A percentile compares a stretch with the other conserved stretches of the same genome.
These are phyloP conservation scores for Hydrocynus forskahlii DNA, from an alignment of 2,797 vertebrate genomes.

Conservation along the genomic window DNA sequence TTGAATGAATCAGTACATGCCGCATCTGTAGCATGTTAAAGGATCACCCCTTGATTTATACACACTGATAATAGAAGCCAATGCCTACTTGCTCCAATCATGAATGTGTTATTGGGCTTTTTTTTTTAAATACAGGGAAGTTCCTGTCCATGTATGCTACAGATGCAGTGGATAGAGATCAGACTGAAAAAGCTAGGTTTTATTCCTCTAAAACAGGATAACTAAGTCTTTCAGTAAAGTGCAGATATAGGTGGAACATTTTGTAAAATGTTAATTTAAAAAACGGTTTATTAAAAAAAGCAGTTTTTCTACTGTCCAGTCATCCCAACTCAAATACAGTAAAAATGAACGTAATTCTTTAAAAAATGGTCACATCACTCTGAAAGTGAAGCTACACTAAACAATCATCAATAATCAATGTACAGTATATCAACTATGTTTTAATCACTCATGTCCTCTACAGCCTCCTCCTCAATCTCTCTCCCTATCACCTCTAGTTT, in stretches of 20 bases:
- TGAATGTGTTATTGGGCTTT: not conserved
- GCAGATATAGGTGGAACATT: constrained; percentile 4
- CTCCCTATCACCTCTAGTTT: constrained; percentile 78
- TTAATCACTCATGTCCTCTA: constrained; percentile 68
- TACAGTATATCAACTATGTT: not conserved
- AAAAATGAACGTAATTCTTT: not conserved
- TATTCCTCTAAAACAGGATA: not conserved
- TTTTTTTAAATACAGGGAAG: not conserved
- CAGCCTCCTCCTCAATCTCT: constrained; percentile 64
- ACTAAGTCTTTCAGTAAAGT: constrained; percentile 20
- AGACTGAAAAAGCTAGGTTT: not conserved
- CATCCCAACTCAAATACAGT: not conserved
- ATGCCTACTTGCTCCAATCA: not conserved
- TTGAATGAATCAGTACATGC: not conserved
- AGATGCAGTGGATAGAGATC: not conserved
- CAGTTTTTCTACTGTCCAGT: not conserved
- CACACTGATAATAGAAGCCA: not conserved
- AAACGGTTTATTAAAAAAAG: constrained; percentile 18
- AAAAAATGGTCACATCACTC: constrained; percentile 3
- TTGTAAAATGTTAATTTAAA: not conserved
- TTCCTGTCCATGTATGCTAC: not conserved
- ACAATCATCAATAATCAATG: constrained; percentile 5
- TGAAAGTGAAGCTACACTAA: not conserved
- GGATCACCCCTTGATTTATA: not conserved
- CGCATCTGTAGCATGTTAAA: not conserved